These are phyloP conservation scores for Strigamia crassipes DNA, from an alignment of 2,888 invertebrate genomes.

Conservation along the genomic window DNA sequence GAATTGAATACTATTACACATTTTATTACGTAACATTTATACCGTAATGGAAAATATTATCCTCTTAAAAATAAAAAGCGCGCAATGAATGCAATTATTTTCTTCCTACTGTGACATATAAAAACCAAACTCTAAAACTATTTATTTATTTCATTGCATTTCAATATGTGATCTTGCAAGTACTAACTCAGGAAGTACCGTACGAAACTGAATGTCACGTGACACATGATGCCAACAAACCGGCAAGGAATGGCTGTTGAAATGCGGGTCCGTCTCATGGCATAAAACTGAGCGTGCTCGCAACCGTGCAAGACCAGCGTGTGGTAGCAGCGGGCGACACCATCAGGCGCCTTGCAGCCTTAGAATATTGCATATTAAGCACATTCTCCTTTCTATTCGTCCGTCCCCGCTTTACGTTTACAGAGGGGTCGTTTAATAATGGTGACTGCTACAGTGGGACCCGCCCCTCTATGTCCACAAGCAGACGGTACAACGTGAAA, in stretches of 20 bases:
- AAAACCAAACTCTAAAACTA: not conserved
- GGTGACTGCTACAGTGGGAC: not conserved
- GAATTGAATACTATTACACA: not conserved
- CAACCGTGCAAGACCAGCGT: conserved; percentile 4
- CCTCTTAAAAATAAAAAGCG: not conserved
- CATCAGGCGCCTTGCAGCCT: conserved; percentile 15
- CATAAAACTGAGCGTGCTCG: conserved; percentile 17
- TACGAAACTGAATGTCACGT: not conserved
- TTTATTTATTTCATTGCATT: not conserved
- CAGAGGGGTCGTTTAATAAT: conserved; percentile 22
- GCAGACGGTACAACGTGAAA: not conserved
- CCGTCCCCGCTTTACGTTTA: conserved; percentile 11
- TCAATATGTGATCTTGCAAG: not conserved
- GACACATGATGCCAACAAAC: not conserved
- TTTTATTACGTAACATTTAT: not conserved
- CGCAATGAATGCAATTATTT: too few relatives aligned
- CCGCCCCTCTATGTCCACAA: conserved; percentile 3
- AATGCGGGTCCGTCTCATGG: conserved; percentile 17
- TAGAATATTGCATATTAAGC: conserved; percentile 26
- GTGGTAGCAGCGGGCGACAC: conserved; percentile 26
- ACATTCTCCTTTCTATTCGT: conserved; percentile 24
- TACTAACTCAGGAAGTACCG: not conserved
- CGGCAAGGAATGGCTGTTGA: not conserved
- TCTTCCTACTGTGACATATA: too few relatives aligned
- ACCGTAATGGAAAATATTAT: not conserved